Evolutionary conservation across 2,797 vertebrate genomes (phyloP).

Genomic region (Pipistrellus nathusii): DNA sequence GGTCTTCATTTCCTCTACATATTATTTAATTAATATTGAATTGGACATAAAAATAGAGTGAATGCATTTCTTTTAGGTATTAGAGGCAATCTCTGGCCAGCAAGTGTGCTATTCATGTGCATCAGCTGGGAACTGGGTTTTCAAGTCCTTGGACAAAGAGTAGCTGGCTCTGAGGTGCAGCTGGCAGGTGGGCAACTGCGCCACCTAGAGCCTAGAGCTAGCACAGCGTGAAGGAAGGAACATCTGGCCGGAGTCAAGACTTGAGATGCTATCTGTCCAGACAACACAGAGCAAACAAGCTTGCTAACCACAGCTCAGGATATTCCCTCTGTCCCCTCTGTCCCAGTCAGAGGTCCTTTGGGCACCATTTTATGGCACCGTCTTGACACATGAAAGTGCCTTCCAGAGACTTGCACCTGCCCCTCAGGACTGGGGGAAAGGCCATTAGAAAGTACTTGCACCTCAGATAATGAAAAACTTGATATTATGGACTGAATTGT

Average conservation of each 20-base stretch:
- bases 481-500: not conserved
- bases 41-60: not conserved
- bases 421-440: not conserved
- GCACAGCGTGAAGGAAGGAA: not conserved
- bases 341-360: not conserved
- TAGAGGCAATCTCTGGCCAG: constrained; percentile 5
- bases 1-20: not conserved
- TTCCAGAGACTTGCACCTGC: not conserved
- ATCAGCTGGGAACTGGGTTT: not conserved
- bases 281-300: not conserved
- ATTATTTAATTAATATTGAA: not conserved
- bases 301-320: not conserved
- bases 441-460: not conserved
- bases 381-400: no score
- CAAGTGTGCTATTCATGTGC: not conserved
- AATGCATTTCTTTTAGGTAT: not conserved
- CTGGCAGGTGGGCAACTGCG: not conserved
- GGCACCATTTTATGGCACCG: not conserved
- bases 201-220: not conserved
- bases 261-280: not conserved
- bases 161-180: not conserved
- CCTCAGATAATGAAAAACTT: not conserved
- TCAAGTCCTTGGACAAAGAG: not conserved
- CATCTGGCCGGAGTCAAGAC: no score
- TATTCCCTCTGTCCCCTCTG: not conserved